Evolutionary conservation across 1,140 invertebrate genomes (phyloP).

Genomic region (Globodera ellingtonae): DNA sequence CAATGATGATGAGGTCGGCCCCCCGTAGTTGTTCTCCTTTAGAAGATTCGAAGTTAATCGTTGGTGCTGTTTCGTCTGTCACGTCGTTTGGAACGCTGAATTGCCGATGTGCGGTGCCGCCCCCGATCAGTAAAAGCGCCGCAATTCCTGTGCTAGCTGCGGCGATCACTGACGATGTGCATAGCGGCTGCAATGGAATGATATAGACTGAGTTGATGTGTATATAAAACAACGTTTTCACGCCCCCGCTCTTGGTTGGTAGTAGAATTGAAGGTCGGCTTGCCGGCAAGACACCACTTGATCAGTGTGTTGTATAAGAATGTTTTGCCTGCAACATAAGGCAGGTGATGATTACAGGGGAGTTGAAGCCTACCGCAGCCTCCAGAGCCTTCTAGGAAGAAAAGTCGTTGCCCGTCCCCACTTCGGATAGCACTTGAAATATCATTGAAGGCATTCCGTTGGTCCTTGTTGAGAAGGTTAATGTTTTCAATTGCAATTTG

Average conservation of each 20-base stretch:
- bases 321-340: too few relatives aligned
- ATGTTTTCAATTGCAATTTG: neutral
- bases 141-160: too few relatives aligned
- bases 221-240: too few relatives aligned
- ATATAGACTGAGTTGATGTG: too few relatives aligned
- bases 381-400: constrained; percentile 50
- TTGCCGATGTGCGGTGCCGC: too few relatives aligned
- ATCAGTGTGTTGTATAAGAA: constrained; percentile 56
- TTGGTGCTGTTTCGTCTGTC: too few relatives aligned
- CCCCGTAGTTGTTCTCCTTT: neutral
- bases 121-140: too few relatives aligned
- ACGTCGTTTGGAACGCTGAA: too few relatives aligned
- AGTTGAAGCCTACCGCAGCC: constrained; percentile 58
- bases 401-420: neutral
- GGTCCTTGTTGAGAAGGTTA: neutral
- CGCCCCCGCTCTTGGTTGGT: too few relatives aligned
- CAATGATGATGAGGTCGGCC: constrained; percentile 4
- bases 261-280: neutral
- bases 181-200: too few relatives aligned
- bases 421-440: neutral
- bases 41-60: constrained; percentile 9
- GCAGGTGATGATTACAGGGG: constrained; percentile 33
- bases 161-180: too few relatives aligned
- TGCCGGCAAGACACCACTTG: constrained; percentile 5
- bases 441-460: neutral